Evolutionary conservation across 2,797 vertebrate genomes (phyloP), one percentile per base, ranked within the genome.

Genomic region (Silurus aristotelis): DNA sequence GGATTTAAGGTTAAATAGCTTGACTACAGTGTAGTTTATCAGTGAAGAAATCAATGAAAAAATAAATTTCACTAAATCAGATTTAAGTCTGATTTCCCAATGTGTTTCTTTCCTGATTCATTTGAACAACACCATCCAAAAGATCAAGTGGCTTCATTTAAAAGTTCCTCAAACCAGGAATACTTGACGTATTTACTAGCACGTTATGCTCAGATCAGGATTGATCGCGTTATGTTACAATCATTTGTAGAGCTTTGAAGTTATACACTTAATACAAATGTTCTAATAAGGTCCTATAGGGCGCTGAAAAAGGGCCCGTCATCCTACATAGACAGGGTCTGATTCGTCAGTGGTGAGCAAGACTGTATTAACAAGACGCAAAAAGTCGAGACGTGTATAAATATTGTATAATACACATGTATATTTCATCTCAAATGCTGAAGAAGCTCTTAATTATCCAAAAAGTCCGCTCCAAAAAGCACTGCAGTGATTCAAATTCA

Each of bases 381-480:
- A 31, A 6, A 60, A 60, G 75, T 43, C 6, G 1, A 61, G 58
- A 78, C 76, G 38, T 77, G 52, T 3, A 13, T 78, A 61, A 78
- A 78, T 78, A 13, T 60, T 78, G 19, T 22, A 78, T 61, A 43
- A 55, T 6, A 80, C 55, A 27, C 46, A 84, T 86, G 68, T 82
- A 82, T 76, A 77, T 86, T 89, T 85, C 79, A 75, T 55, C 19
- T 58, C 38, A n/a, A 43, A 48, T 63, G 55, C 55, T 9, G 38
- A 67, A 82, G 72, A 63, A 43, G 76, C 66, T 70, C 80, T 87
- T 76, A 87, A 88, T 86, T 73, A 87, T 83, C 52, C 79, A 80
- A 14, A 25, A 61, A 12, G 52, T 66, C 12, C 2, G 68, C 68
- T 46, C 17, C 15, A 76, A 76, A 58, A 58, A 9, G 22, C 72